Conservation (phyloP, 2,797 vertebrate genomes). For the Betta splendens region DNA sequence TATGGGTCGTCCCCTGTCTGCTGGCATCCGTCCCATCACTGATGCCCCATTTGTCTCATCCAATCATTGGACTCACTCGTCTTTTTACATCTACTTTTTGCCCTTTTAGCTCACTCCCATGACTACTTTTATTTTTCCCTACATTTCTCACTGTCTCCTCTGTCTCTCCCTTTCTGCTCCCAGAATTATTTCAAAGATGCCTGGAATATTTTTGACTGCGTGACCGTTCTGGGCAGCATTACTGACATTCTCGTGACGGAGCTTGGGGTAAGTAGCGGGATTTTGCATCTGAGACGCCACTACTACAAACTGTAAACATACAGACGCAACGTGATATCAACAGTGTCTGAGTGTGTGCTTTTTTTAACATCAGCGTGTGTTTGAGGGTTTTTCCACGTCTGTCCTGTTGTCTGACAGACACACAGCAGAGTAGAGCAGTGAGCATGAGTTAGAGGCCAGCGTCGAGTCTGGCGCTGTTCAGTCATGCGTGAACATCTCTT, state of each 20-base stretch:
- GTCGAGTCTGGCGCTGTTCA: conserved; percentile 66
- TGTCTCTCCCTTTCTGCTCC: conserved; percentile 10
- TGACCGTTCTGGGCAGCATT: conserved; percentile 97
- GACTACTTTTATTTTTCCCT: conserved; percentile 16
- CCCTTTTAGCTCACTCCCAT: neutral
- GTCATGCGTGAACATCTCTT: conserved; percentile 73
- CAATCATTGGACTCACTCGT: conserved; percentile 49
- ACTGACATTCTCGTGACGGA: conserved; percentile 97
- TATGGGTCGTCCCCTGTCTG: conserved; percentile 49
- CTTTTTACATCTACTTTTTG: conserved; percentile 21
- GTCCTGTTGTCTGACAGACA: conserved; percentile 42
- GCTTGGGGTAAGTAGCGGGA: conserved; percentile 88
- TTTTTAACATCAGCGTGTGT: neutral
- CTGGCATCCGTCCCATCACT: conserved; percentile 53
- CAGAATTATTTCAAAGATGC: conserved; percentile 98
- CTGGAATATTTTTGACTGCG: conserved; percentile 98
- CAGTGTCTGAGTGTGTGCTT: conserved; percentile 6
- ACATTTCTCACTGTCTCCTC: conserved; percentile 11
- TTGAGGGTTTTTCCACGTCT: conserved; percentile 37
- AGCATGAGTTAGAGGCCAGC: conserved; percentile 55
- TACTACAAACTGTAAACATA: conserved; percentile 17
- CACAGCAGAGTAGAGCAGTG: conserved; percentile 40
- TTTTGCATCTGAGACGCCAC: conserved; percentile 19
- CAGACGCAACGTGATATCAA: conserved; percentile 7
- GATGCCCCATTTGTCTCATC: conserved; percentile 63